Conservation (phyloP, 2,888 invertebrate genomes). For the Digitonthophagus gazella region DNA sequence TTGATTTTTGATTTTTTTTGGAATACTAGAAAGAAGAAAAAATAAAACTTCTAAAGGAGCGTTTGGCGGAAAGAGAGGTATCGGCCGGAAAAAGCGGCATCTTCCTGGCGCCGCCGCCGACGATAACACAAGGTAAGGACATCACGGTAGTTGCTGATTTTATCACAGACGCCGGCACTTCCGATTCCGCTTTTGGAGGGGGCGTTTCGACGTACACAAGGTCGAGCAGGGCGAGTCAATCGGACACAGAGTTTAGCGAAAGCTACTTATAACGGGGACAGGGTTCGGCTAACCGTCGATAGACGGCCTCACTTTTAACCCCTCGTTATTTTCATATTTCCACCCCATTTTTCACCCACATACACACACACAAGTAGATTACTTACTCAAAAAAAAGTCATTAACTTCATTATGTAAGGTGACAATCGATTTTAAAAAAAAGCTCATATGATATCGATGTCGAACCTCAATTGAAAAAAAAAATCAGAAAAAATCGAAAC, state of each 20-base stretch:
- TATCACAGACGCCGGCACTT: conserved; percentile 73
- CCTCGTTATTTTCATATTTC: too few relatives aligned
- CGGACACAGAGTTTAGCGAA: conserved; percentile 85
- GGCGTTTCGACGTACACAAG: conserved; percentile 72
- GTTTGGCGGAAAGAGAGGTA: conserved; percentile 72
- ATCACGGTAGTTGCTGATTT: conserved; percentile 72
- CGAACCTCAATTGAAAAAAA: too few relatives aligned
- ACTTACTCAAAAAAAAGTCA: too few relatives aligned
- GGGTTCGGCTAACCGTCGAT: not conserved
- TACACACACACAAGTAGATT: too few relatives aligned
- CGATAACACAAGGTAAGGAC: conserved; percentile 71
- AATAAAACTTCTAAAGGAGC: conserved; percentile 77
- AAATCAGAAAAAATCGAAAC: too few relatives aligned
- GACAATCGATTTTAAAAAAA: too few relatives aligned
- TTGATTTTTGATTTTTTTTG: too few relatives aligned
- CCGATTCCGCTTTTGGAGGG: conserved; percentile 70
- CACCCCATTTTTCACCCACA: too few relatives aligned
- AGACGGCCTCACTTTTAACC: not conserved
- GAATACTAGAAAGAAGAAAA: conserved; percentile 81
- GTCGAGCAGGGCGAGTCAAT: conserved; percentile 80
- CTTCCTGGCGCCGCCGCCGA: conserved; percentile 44
- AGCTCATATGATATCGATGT: too few relatives aligned
- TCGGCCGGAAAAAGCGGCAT: conserved; percentile 53
- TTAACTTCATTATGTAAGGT: too few relatives aligned
- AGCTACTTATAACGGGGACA: conserved; percentile 68